Conservation (phyloP, 2,888 invertebrate species). For the Archaeoteleia sp. region DNA sequence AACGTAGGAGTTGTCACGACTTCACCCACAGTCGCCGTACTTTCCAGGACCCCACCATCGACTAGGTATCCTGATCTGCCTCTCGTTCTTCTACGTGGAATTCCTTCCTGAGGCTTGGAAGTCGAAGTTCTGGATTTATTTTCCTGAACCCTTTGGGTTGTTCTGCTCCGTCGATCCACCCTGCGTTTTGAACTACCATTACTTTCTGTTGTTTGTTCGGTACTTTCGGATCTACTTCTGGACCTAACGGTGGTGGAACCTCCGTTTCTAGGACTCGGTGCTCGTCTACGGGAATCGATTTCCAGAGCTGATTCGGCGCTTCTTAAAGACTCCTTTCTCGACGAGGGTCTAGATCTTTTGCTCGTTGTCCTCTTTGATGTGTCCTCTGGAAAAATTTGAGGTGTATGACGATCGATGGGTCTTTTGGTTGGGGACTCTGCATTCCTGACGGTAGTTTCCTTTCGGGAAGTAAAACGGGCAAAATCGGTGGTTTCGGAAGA, state of each 20-base stretch:
- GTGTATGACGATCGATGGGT: conserved; percentile 10
- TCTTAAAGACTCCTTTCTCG: conserved; percentile 28
- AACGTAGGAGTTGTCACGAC: conserved; percentile 26
- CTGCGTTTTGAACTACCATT: conserved; percentile 9
- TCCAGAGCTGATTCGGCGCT: conserved; percentile 12
- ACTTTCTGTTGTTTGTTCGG: conserved; percentile 19
- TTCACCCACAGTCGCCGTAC: conserved; percentile 14
- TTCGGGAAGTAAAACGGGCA: conserved; percentile 12
- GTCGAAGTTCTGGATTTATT: not conserved
- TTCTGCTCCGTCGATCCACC: conserved; percentile 20
- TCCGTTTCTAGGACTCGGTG: conserved; percentile 40
- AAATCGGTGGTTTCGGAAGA: conserved; percentile 25
- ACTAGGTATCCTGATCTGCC: conserved; percentile 11
- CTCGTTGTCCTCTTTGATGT: conserved; percentile 9
- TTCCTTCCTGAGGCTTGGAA: conserved; percentile 16
- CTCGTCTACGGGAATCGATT: conserved; percentile 48
- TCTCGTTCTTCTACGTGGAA: conserved; percentile 25
- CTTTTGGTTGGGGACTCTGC: conserved; percentile 10
- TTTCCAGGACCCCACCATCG: not conserved
- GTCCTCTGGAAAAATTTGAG: conserved; percentile 24
- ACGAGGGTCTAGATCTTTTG: conserved; percentile 19
- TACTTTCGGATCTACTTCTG: conserved; percentile 41
- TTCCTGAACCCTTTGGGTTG: conserved; percentile 6
- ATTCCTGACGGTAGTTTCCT: conserved; percentile 8
- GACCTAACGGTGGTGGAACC: conserved; percentile 42